phyloP scores from a whole-genome alignment of 2,113 vertebrate genomes.

The Xiphophorus maculatus region DNA sequence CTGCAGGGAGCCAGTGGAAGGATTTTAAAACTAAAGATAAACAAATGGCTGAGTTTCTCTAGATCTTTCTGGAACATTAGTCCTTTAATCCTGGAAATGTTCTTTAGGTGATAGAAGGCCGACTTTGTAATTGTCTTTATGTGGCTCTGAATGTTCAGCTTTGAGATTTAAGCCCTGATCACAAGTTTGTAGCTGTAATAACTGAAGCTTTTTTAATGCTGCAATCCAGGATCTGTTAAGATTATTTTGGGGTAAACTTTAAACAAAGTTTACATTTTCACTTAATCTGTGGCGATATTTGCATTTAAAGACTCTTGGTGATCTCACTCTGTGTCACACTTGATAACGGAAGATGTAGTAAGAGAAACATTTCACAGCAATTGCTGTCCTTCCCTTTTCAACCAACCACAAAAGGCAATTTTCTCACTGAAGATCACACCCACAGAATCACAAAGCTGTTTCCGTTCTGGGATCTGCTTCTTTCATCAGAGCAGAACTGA shows the following conservation, averaged over 20 bases:
- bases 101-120: too few species aligned
- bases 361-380: not conserved
- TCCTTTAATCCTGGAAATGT: too few species aligned
- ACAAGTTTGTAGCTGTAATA: too few species aligned
- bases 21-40: too few species aligned
- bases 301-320: not conserved
- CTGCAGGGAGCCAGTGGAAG: too few species aligned
- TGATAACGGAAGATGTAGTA: not conserved
- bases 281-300: not conserved
- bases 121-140: too few species aligned
- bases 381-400: not conserved
- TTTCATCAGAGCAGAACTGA: not conserved
- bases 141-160: too few species aligned
- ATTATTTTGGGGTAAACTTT: not conserved
- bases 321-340: not conserved
- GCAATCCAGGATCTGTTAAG: accelerated
- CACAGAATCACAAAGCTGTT: not conserved
- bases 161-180: too few species aligned
- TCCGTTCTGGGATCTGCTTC: not conserved
- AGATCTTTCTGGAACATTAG: too few species aligned
- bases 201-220: not conserved
- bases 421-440: not conserved
- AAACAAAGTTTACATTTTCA: not conserved
- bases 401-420: not conserved
- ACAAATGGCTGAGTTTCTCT: too few species aligned